Evolutionary conservation across 2,797 vertebrate genomes (phyloP).

Genomic region (Hafferia zeledoni): DNA sequence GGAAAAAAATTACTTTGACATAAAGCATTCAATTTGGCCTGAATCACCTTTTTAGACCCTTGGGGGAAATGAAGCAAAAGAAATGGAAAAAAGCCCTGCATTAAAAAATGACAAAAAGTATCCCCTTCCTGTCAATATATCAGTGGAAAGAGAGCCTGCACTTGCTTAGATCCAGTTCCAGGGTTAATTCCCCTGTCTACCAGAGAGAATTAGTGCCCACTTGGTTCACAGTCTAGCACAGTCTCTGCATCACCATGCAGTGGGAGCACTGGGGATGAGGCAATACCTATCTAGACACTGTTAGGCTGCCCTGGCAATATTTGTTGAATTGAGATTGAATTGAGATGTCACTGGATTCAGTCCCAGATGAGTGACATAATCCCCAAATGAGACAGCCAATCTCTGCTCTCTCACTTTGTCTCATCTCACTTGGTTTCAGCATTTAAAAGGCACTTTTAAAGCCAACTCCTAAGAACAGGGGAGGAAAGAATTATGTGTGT

Average conservation of each 20-base stretch:
- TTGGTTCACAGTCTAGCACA: not conserved
- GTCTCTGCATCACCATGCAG: not conserved
- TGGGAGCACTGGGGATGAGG: not conserved
- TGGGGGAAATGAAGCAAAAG: not conserved
- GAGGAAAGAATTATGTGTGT: not conserved
- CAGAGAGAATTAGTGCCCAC: not conserved
- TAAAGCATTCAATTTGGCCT: not conserved
- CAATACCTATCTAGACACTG: not conserved
- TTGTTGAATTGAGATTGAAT: not conserved
- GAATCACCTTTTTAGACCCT: not conserved
- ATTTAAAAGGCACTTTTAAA: not conserved
- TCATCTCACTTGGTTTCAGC: not conserved
- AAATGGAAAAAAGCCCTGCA: not conserved
- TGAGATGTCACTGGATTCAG: not conserved
- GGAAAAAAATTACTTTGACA: not conserved
- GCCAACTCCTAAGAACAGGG: not conserved
- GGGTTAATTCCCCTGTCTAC: not conserved
- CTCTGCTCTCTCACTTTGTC: not conserved
- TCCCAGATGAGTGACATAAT: not conserved
- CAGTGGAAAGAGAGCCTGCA: not conserved
- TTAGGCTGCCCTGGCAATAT: not conserved
- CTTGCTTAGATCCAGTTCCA: not conserved
- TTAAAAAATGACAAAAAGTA: not conserved
- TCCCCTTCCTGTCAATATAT: not conserved
- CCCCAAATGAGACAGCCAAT: not conserved